Evolutionary conservation across 2,113 vertebrate genomes (phyloP).

Genomic region (Varanus salvator): DNA sequence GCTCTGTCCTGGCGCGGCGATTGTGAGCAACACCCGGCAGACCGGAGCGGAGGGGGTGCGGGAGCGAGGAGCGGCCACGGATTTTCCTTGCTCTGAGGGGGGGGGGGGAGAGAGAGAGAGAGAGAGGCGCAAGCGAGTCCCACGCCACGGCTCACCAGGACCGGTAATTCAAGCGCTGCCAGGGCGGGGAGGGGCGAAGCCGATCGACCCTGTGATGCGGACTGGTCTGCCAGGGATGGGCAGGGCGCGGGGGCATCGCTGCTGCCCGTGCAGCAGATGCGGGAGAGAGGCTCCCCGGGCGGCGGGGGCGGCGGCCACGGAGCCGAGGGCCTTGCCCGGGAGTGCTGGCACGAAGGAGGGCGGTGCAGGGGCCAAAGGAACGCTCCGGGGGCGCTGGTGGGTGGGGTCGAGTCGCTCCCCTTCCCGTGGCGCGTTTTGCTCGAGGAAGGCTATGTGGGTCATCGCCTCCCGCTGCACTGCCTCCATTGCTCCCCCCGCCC

Average conservation of each 20-base stretch:
- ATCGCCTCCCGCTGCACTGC: too few relatives aligned
- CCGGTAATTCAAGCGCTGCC: conserved; percentile 65
- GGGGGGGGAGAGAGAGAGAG: too few relatives aligned
- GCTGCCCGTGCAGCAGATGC: neutral
- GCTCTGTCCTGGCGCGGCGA: conserved; percentile 63
- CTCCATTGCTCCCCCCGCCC: neutral
- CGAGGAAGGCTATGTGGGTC: neutral
- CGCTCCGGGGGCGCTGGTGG: neutral
- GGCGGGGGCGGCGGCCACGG: neutral
- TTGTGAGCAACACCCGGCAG: conserved; percentile 79
- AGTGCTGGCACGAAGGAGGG: neutral
- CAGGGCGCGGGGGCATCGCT: neutral
- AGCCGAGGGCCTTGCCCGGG: conserved; percentile 31
- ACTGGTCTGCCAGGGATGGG: neutral
- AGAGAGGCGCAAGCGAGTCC: neutral
- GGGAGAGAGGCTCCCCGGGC: neutral
- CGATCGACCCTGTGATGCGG: neutral
- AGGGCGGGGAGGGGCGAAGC: neutral
- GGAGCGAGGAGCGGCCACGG: conserved; percentile 32
- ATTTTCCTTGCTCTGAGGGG: conserved; percentile 38
- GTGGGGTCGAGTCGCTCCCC: neutral
- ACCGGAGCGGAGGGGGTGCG: conserved; percentile 1
- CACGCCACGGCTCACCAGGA: conserved; percentile 30
- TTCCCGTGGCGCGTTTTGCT: neutral
- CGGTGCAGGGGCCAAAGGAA: neutral